A percentile compares a stretch with the other conserved stretches of the same genome.
These are phyloP conservation scores for Panagrolaimus sp. DNA, from an alignment of 1,140 invertebrate genomes.

Conservation along the genomic window DNA sequence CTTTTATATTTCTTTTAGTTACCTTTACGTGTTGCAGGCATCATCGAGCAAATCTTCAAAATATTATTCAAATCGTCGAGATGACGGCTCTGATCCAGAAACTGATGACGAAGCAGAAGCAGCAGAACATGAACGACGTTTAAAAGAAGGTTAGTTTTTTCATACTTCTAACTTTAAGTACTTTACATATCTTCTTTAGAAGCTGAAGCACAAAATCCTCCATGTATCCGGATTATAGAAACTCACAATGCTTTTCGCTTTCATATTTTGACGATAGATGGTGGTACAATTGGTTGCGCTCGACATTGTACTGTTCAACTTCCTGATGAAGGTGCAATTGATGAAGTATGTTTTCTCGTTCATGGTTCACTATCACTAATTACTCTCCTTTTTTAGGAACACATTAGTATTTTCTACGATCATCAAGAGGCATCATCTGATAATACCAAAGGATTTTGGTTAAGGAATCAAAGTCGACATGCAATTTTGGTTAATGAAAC, in stretches of 20 bases:
- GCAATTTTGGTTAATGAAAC: slow-evolving; percentile 1
- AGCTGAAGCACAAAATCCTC: slow-evolving; percentile 18
- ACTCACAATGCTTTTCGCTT: background rate
- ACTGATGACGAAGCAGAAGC: slow-evolving; percentile 13
- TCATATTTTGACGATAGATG: slow-evolving; percentile 23
- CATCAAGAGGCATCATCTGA: background rate
- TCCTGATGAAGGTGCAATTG: slow-evolving; percentile 1
- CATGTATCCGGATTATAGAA: slow-evolving; percentile 24
- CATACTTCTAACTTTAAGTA: too few species aligned
- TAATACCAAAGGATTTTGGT: background rate
- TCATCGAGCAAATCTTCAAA: background rate
- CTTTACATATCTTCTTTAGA: background rate
- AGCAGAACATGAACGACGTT: slow-evolving; percentile 16
- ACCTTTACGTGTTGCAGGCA: background rate
- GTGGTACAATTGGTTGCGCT: slow-evolving; percentile 11
- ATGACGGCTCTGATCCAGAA: slow-evolving; percentile 6
- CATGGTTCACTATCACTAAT: background rate
- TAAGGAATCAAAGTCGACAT: slow-evolving; percentile 14
- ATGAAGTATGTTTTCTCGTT: slow-evolving; percentile 15
- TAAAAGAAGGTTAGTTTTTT: background rate
- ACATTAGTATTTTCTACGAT: slow-evolving; percentile 13
- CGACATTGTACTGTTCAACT: slow-evolving; percentile 20
- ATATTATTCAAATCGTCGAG: too few species aligned
- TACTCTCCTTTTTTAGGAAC: slow-evolving; percentile 13
- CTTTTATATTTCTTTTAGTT: background rate